A percentile compares a stretch with the other conserved stretches of the same genome.
Evolutionary conservation across 2,888 invertebrate species (phyloP).

Genomic region (Neocrepidodera transversa): DNA sequence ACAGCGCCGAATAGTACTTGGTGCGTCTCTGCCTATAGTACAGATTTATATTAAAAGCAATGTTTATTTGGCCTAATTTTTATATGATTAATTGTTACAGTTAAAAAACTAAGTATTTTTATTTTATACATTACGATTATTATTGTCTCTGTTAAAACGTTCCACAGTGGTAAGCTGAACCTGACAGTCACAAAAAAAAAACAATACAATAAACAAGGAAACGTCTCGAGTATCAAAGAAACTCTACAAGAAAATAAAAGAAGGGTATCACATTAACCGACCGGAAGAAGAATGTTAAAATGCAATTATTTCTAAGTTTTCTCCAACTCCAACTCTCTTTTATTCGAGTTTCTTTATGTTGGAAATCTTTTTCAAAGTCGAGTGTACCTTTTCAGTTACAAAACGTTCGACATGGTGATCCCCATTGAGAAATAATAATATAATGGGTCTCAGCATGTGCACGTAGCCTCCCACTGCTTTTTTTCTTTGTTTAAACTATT

Average conservation of each 20-base stretch:
- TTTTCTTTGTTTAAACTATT: slow-evolving; percentile 55
- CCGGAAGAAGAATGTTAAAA: slow-evolving; percentile 57
- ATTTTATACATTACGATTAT: too few relatives aligned
- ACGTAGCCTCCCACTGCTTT: slow-evolving; percentile 57
- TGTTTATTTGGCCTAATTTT: too few relatives aligned
- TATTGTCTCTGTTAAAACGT: too few relatives aligned
- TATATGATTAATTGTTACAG: too few relatives aligned
- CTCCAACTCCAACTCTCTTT: slow-evolving; percentile 44
- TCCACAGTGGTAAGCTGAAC: too few relatives aligned
- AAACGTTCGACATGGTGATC: slow-evolving; percentile 56
- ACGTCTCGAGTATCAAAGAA: slow-evolving; percentile 26
- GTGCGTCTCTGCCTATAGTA: too few relatives aligned
- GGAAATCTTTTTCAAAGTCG: slow-evolving; percentile 57
- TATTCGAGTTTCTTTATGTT: slow-evolving; percentile 51
- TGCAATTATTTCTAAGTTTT: slow-evolving; percentile 58
- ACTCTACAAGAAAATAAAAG: slow-evolving; percentile 41
- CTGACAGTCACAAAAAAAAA: too few relatives aligned
- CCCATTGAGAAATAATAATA: slow-evolving; percentile 56
- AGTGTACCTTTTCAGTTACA: slow-evolving; percentile 59
- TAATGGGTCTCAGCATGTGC: slow-evolving; percentile 58
- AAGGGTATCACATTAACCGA: slow-evolving; percentile 54
- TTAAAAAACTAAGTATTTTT: too few relatives aligned
- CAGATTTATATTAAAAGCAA: too few relatives aligned
- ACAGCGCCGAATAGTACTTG: too few relatives aligned
- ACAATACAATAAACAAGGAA: slow-evolving; percentile 37